Evolutionary conservation across 2,797 vertebrate genomes (phyloP), one percentile per base, ranked within the genome.

Genomic region (Nothura maculosa): DNA sequence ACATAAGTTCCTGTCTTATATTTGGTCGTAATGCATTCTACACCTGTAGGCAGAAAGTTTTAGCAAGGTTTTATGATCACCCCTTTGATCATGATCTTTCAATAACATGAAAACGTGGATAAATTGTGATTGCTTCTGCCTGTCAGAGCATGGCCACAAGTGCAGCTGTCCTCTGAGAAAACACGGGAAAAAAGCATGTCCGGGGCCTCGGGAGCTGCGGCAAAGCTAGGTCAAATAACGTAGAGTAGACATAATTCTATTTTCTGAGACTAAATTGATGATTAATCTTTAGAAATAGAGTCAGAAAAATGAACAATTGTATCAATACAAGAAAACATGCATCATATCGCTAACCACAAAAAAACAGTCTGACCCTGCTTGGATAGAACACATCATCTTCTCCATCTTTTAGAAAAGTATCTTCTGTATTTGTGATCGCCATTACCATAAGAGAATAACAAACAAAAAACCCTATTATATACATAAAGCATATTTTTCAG

Each of bases 21-120:
- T 13, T 17, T 32, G 48, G 5, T 73, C 45, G 67, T 19, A 47
- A 42, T 0, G 1, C 16, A 43, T 12, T 19, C 7, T 40, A 12
- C 15, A 55, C 1, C 73, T 47, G 34, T 57, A 91, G 40, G 8
- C 42, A 70, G 40, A 20, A 67, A 27, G 45, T 16, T 81, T 28
- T n/a, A 72, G 28, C 0, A 0, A 45, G 20, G 62, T 13, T n/a
- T 48, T 27, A 58, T 34, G 32, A 82, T 10, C 25, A 17, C 40
- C 10, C 2, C 16, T 16, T 28, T 1, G 3, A 17, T 8, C 36
- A 12, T 28, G 73, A 24, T 22, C 3, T 0, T 5, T 30, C 15
- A 28, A 50, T 30, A 68, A 85, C 74, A 69, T 32, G 15, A 48
- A 85, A 57, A 77, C 9, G 32, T 32, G 24, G 48, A 79, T 81